A percentile compares a stretch with the other conserved stretches of the same genome.
Evolutionary conservation across 2,113 vertebrate species (phyloP).

Genomic region (Gila orcuttii): DNA sequence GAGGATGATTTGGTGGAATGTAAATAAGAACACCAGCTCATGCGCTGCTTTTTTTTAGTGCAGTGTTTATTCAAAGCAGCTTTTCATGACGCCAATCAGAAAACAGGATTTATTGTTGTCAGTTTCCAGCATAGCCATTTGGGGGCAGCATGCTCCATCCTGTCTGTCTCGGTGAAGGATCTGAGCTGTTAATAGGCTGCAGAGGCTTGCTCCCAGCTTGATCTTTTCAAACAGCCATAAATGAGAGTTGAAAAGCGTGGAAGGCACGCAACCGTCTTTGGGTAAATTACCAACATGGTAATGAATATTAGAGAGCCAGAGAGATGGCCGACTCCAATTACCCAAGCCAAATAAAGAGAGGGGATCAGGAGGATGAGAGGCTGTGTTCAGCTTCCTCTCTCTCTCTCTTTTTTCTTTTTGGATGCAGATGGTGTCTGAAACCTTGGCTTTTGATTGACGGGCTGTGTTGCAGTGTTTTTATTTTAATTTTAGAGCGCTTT

Average conservation of each 20-base stretch:
- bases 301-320: conserved; percentile 69
- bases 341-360: conserved; percentile 66
- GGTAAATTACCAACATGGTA: conserved; percentile 64
- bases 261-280: conserved; percentile 66
- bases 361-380: conserved; percentile 56
- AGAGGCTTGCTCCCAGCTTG: conserved; percentile 70
- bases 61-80: not conserved
- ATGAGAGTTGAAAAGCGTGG: conserved; percentile 76
- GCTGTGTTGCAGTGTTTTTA: conserved; percentile 22
- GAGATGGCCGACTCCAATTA: conserved; percentile 72
- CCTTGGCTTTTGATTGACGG: conserved; percentile 39
- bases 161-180: conserved; percentile 52
- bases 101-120: not conserved
- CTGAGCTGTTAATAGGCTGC: conserved; percentile 70
- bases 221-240: conserved; percentile 75
- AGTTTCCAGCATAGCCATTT: conserved; percentile 54
- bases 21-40: not conserved
- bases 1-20: not conserved
- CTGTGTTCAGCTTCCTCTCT: conserved; percentile 53
- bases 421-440: conserved; percentile 53
- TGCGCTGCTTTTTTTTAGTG: not conserved
- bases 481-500: conserved; percentile 38
- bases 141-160: conserved; percentile 75
- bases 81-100: not conserved
- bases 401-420: conserved; percentile 47